Percentiles rank a stretch among this genome's conserved stretches.
These are phyloP conservation scores for Cathartes aura DNA, from an alignment of 2,113 vertebrate species.

Conservation along the genomic window DNA sequence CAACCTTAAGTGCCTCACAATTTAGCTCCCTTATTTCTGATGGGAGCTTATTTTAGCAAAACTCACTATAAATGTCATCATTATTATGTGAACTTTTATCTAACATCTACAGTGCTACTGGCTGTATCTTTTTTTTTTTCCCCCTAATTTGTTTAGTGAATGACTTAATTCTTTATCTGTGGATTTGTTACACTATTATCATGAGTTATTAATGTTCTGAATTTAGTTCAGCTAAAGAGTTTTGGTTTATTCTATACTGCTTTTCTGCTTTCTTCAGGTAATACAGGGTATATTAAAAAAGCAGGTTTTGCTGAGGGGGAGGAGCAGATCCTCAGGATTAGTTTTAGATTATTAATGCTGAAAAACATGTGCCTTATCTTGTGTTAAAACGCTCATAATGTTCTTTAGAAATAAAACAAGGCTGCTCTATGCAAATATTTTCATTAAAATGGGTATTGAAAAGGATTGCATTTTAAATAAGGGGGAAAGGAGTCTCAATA, in stretches of 20 bases:
- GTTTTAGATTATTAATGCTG: conserved; percentile 68
- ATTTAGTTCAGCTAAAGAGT: conserved; percentile 26
- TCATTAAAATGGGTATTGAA: conserved; percentile 43
- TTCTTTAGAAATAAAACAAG: conserved; percentile 54
- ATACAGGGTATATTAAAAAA: conserved; percentile 71
- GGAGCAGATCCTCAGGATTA: conserved; percentile 68
- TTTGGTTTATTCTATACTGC: conserved; percentile 45
- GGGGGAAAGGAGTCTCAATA: conserved; percentile 39
- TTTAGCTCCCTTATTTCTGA: conserved; percentile 70
- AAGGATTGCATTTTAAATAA: conserved; percentile 54
- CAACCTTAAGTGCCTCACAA: conserved; percentile 80
- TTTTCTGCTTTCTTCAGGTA: conserved; percentile 71
- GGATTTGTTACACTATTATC: conserved; percentile 22
- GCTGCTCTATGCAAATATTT: conserved; percentile 74
- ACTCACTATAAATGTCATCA: conserved; percentile 37
- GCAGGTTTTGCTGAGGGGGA: conserved; percentile 51
- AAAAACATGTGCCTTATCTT: conserved; percentile 82
- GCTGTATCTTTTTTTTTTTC: not conserved
- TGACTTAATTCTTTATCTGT: conserved; percentile 8
- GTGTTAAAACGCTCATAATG: conserved; percentile 69
- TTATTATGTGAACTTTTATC: not conserved
- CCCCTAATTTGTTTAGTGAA: not conserved
- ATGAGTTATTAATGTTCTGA: not conserved
- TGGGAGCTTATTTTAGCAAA: conserved; percentile 67
- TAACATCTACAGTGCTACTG: conserved; percentile 47